Percentiles rank a stretch among this genome's conserved stretches.
phyloP scores from a whole-genome alignment of 2,113 vertebrate species.

The Callospermophilus lateralis region DNA sequence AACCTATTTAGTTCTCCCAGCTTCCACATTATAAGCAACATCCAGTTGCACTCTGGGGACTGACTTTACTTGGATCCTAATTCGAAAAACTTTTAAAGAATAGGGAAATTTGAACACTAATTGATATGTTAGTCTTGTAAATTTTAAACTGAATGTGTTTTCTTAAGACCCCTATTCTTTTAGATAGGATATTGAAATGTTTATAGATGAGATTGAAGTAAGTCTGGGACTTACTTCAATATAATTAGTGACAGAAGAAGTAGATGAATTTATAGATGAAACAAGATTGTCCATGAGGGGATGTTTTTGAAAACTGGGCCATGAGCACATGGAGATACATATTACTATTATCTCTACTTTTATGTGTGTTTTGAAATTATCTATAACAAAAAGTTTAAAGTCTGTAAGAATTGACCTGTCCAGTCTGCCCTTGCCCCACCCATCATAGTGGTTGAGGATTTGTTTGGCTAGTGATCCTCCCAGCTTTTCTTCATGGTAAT shows the following conservation, averaged over 20 bases:
- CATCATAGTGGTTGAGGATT: neutral
- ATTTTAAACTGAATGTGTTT: neutral
- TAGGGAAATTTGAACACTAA: neutral
- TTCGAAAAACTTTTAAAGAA: neutral
- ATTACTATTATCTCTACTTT: neutral
- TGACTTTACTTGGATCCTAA: neutral
- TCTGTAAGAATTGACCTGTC: neutral
- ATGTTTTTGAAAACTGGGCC: constrained; percentile 13
- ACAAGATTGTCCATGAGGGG: neutral
- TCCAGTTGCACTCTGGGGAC: neutral
- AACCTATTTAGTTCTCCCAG: neutral
- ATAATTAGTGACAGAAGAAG: neutral
- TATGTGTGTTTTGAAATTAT: constrained; percentile 14
- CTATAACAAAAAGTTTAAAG: constrained; percentile 13
- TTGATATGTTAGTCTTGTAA: neutral
- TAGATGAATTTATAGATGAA: neutral
- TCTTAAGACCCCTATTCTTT: neutral
- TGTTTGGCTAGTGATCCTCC: neutral
- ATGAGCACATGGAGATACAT: neutral
- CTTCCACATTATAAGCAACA: neutral
- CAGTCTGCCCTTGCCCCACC: neutral
- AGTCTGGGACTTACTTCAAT: neutral
- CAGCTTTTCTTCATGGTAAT: neutral
- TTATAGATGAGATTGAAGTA: neutral
- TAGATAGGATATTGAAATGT: constrained; percentile 22